Percentiles rank a stretch among this genome's conserved stretches.
Evolutionary conservation across 2,888 invertebrate genomes (phyloP).

Genomic region (Lasioglossum malachurum): DNA sequence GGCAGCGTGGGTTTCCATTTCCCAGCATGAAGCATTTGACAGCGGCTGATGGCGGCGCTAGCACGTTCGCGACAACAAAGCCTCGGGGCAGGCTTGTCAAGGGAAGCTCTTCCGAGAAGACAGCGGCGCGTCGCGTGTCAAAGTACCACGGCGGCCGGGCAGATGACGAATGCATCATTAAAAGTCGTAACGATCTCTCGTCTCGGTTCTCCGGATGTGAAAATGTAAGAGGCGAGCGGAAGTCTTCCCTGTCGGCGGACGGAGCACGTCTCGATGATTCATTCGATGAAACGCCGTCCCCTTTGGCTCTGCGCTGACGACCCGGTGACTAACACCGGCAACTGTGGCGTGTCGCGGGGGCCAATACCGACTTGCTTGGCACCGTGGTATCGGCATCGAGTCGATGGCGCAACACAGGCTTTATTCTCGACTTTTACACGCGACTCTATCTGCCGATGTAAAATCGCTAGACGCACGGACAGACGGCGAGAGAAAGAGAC

Average conservation of each 20-base stretch:
- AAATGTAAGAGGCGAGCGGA: slow-evolving; percentile 54
- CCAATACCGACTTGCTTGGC: slow-evolving; percentile 26
- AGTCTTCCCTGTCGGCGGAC: slow-evolving; percentile 56
- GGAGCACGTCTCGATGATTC: slow-evolving; percentile 62
- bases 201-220: slow-evolving; percentile 24
- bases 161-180: slow-evolving; percentile 30
- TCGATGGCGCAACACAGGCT: slow-evolving; percentile 64
- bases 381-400: slow-evolving; percentile 29
- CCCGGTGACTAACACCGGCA: slow-evolving; percentile 65
- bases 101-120: slow-evolving; percentile 12
- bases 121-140: slow-evolving; percentile 13
- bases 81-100: background rate
- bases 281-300: slow-evolving; percentile 43
- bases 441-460: slow-evolving; percentile 35
- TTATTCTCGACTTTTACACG: slow-evolving; percentile 58
- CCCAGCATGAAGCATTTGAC: background rate
- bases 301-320: slow-evolving; percentile 58
- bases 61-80: background rate
- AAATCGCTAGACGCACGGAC: slow-evolving; percentile 29
- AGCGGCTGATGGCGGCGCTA: background rate
- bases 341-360: slow-evolving; percentile 53
- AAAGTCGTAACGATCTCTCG: slow-evolving; percentile 40
- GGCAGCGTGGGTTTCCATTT: background rate
- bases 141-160: slow-evolving; percentile 12
- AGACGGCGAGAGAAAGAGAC: background rate